These are phyloP conservation scores for Oreochromis aureus DNA, from an alignment of 2,113 vertebrate species.

Conservation along the genomic window DNA sequence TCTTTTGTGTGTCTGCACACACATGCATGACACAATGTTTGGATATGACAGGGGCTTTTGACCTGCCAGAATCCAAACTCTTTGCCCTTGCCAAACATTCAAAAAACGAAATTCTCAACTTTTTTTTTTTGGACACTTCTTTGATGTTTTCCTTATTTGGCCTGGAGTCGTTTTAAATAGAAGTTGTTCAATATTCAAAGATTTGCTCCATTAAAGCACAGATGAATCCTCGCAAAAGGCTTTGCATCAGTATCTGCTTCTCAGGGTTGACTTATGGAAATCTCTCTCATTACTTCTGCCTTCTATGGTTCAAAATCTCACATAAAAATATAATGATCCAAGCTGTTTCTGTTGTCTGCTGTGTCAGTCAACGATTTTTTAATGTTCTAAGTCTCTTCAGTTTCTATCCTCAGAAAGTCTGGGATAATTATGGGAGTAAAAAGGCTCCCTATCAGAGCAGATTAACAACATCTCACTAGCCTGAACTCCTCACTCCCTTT, in stretches of 20 bases:
- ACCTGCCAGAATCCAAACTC: constrained; percentile 27
- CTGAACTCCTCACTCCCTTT: constrained; percentile 62
- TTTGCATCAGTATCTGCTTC: constrained; percentile 15
- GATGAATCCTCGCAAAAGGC: constrained; percentile 3
- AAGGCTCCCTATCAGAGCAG: constrained; percentile 52
- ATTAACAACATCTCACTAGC: constrained; percentile 60
- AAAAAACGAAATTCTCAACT: not conserved
- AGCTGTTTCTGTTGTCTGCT: constrained; percentile 54
- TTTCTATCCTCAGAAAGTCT: constrained; percentile 45
- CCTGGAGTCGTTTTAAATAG: constrained; percentile 4
- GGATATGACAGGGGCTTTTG: constrained; percentile 28
- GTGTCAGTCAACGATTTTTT: constrained; percentile 32
- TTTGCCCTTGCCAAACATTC: constrained; percentile 43
- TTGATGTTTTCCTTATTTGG: not conserved
- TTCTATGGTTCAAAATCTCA: constrained; percentile 22
- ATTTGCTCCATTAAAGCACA: constrained; percentile 11
- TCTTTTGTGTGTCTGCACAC: constrained; percentile 30
- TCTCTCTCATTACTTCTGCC: constrained; percentile 43
- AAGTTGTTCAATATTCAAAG: constrained; percentile 5
- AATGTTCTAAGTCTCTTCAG: constrained; percentile 39
- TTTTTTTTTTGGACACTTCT: not conserved
- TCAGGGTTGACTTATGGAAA: constrained; percentile 40
- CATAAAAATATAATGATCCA: constrained; percentile 56
- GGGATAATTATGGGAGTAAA: constrained; percentile 61
- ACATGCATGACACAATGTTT: constrained; percentile 28